These are phyloP conservation scores for Anhinga anhinga DNA, from an alignment of 2,113 vertebrate species.

Conservation along the genomic window DNA sequence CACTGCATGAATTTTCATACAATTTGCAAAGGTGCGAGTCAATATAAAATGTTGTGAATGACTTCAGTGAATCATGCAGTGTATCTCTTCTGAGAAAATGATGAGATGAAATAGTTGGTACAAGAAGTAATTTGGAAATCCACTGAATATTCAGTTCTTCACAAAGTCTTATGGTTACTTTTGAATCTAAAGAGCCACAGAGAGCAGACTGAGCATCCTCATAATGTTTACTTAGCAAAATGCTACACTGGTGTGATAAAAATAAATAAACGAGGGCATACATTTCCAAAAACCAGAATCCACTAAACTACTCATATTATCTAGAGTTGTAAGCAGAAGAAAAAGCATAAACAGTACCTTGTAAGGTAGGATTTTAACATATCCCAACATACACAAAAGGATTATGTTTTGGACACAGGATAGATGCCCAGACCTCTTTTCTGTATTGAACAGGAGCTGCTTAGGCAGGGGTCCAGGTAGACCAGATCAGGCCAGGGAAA, in stretches of 20 bases:
- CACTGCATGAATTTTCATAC: slow-evolving; percentile 57
- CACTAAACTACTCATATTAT: neutral
- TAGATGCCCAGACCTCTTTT: neutral
- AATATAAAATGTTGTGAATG: slow-evolving; percentile 32
- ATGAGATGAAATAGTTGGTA: neutral
- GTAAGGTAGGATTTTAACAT: neutral
- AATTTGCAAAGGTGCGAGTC: slow-evolving; percentile 12
- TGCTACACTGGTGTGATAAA: neutral
- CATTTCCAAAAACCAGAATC: neutral
- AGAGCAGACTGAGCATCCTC: neutral
- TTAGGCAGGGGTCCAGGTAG: neutral
- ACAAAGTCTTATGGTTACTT: neutral
- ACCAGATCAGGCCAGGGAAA: neutral
- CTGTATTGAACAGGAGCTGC: neutral
- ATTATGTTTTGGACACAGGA: neutral
- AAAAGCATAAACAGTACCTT: neutral
- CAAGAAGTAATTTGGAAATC: neutral
- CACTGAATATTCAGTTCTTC: neutral
- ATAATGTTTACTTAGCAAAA: neutral
- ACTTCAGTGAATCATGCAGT: neutral
- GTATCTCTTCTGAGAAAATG: neutral
- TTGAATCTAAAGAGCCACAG: neutral
- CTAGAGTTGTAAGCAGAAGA: neutral
- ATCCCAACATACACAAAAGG: neutral
- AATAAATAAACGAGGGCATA: neutral